Base-by-base conservation (phyloP, 2,113 vertebrate species). In the Bagarius yarrelli region DNA sequence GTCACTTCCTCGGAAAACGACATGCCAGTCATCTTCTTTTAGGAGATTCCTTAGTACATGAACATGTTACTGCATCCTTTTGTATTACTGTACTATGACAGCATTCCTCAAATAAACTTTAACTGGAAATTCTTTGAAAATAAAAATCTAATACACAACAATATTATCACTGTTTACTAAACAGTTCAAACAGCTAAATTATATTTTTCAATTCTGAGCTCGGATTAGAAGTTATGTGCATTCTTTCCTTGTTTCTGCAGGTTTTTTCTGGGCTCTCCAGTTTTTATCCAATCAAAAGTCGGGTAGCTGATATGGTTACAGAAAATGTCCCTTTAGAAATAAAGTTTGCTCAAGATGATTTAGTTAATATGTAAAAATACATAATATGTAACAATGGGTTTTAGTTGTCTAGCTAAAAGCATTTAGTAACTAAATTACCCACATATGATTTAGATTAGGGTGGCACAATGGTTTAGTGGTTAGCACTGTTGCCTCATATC, bases 1-100 rank as follows among this genome's bases (percentile, higher is more conserved):
- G 90, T 94, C 90, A 93, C 89, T 93, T 93, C 90, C 90, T 90
- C 82, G 44, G 73, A 60, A 88, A 73, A 76, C 53, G 53, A 74
- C 18, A 3, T 19, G 18, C 3, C 56, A 60, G 34, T 66, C 16
- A 55, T 55, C 23, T 55, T 34, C 47, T 19, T 21, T 13, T 27
- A 12, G 19, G 30, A 23, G 9, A 55, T 73, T 73, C 50, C 70
- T 55, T 50, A 23, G 55, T 21, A 4, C 16, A 73, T 55, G 50
- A 11, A 11, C 25, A 47, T 25, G 2, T 16, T 1, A 47, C 14
- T 44, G 36, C 66, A 44, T 25, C 9, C 5, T 30, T 30, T 52
- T 52, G 14, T 50, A 30, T 18, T 71, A 15, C 27, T 23, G 19
- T 34, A 19, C 3, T 27, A 9, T 18, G 14, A 27, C 27, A 23